Percentiles rank a stretch among this genome's conserved stretches.
Conservation (phyloP, 2,113 vertebrate genomes). For the Notechis scutatus region DNA sequence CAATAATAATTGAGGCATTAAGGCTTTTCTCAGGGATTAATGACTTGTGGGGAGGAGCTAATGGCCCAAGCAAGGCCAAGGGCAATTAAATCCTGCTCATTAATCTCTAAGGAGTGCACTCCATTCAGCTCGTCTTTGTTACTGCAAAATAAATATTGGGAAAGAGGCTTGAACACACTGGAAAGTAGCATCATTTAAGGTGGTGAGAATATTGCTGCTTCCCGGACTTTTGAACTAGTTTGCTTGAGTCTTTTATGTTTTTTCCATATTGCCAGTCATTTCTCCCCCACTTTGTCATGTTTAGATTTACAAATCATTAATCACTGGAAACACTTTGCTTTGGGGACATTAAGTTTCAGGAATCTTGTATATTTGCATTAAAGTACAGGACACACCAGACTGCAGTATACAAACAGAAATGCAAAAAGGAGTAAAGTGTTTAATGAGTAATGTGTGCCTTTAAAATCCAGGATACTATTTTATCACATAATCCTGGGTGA, state of each 20-base stretch:
- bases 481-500: not conserved
- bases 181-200: not conserved
- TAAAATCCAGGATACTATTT: not conserved
- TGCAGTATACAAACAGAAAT: not conserved
- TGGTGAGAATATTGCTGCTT: not conserved
- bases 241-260: not conserved
- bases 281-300: not conserved
- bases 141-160: slow-evolving; percentile 62
- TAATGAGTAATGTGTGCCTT: not conserved
- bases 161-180: slow-evolving; percentile 26
- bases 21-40: slow-evolving; percentile 60
- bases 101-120: slow-evolving; percentile 54
- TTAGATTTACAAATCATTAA: not conserved
- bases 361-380: not conserved
- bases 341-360: not conserved
- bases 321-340: not conserved
- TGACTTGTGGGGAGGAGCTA: slow-evolving; percentile 59
- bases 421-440: not conserved
- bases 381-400: not conserved
- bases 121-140: slow-evolving; percentile 51
- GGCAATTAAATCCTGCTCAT: slow-evolving; percentile 60
- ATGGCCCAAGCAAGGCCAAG: slow-evolving; percentile 58
- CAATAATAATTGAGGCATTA: slow-evolving; percentile 58
- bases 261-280: not conserved
- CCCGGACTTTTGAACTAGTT: not conserved